Conservation (phyloP, 2,113 vertebrate genomes). For the Antechinus stuartii region DNA sequence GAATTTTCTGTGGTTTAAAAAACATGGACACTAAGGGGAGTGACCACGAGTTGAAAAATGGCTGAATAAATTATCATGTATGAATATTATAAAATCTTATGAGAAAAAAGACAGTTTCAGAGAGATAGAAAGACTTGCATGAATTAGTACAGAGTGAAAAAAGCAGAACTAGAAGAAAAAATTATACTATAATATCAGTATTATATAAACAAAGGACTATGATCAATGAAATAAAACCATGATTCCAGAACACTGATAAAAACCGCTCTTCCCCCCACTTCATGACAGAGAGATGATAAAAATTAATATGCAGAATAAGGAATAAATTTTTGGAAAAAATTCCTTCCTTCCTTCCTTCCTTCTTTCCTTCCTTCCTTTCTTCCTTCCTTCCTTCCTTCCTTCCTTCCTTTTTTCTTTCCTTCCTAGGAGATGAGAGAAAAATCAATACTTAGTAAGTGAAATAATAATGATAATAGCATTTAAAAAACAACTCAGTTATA, state of each 20-base stretch:
- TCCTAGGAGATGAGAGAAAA: background rate
- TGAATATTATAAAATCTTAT: background rate
- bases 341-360: background rate
- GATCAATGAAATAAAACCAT: background rate
- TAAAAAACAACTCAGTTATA: background rate
- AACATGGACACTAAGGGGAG: background rate
- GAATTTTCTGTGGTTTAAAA: background rate
- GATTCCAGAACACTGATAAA: background rate
- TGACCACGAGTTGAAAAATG: background rate
- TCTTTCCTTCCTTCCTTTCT: background rate
- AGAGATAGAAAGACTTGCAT: background rate
- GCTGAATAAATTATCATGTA: background rate
- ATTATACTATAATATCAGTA: background rate
- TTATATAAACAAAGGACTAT: background rate
- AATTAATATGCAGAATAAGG: background rate
- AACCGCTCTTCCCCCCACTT: background rate
- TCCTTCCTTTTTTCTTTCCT: background rate
- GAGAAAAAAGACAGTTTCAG: background rate
- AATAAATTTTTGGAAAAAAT: background rate
- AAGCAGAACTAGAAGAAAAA: background rate
- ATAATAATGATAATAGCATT: background rate
- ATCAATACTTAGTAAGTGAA: background rate
- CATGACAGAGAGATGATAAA: background rate
- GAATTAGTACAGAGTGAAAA: background rate
- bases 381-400: background rate